A percentile compares a stretch with the other conserved stretches of the same genome.
These are phyloP conservation scores for Habropoda laboriosa DNA, from an alignment of 1,140 invertebrate species.

Conservation along the genomic window DNA sequence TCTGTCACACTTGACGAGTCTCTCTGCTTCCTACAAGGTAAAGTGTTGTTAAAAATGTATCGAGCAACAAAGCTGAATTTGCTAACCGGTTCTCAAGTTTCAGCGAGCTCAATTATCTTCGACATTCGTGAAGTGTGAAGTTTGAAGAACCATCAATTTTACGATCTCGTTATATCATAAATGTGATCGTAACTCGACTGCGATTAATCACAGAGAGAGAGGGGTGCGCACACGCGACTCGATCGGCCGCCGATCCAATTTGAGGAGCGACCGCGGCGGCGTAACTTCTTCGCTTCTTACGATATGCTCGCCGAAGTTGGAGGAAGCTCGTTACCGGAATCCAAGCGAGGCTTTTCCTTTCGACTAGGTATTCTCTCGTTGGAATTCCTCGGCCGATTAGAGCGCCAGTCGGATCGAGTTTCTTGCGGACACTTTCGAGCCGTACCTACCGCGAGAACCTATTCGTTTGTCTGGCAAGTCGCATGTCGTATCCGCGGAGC, in stretches of 20 bases:
- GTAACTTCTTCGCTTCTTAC: not conserved
- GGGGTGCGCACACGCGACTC: no score
- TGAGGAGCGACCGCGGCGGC: not conserved
- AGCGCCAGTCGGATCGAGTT: slow-evolving; percentile 62
- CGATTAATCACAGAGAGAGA: no score
- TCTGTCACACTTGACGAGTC: no score
- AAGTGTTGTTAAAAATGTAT: no score
- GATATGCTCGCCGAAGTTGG: not conserved
- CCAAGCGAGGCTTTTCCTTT: slow-evolving; percentile 61
- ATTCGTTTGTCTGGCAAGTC: slow-evolving; percentile 60
- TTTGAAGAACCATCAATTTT: no score
- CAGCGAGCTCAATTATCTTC: no score
- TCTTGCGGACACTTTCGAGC: slow-evolving; percentile 65
- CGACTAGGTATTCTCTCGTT: slow-evolving; percentile 52
- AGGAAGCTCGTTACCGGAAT: slow-evolving; percentile 54
- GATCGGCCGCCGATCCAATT: no score
- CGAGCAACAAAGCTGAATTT: no score
- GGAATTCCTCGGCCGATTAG: slow-evolving; percentile 65
- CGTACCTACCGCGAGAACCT: slow-evolving; percentile 68
- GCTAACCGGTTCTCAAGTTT: no score
- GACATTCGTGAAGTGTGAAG: no score
- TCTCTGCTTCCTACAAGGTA: not conserved
- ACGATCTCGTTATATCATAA: no score
- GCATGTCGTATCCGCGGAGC: slow-evolving; percentile 40
- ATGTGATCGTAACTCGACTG: no score